A percentile compares a stretch with the other conserved stretches of the same genome.
These are phyloP conservation scores for Chascanopsetta lugubris DNA, from an alignment of 2,113 vertebrate genomes.

Conservation along the genomic window DNA sequence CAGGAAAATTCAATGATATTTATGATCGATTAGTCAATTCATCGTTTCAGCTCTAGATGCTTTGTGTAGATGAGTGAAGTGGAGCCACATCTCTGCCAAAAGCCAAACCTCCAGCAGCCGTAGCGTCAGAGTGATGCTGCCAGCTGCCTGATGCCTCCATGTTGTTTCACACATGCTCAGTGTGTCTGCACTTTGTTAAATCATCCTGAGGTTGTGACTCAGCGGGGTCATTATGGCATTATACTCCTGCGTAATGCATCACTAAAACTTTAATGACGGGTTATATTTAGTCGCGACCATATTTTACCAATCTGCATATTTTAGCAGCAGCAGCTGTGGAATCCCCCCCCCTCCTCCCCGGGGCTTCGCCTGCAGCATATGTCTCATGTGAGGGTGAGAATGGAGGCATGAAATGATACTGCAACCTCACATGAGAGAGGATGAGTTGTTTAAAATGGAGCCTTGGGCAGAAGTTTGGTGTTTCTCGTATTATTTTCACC, in stretches of 20 bases:
- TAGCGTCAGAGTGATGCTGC: no score
- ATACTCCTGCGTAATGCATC: constrained; percentile 56
- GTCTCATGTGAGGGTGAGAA: constrained; percentile 51
- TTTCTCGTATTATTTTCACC: not conserved
- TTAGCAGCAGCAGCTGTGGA: constrained; percentile 67
- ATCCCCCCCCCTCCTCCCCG: constrained; percentile 52
- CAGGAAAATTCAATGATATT: no score
- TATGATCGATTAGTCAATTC: no score
- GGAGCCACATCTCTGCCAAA: no score
- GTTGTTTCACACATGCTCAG: no score
- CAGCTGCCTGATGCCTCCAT: no score
- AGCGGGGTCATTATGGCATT: constrained; percentile 43
- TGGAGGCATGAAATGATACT: constrained; percentile 30
- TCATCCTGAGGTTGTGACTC: constrained; percentile 39
- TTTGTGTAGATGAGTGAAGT: no score
- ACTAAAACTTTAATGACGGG: constrained; percentile 53
- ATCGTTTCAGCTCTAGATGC: no score
- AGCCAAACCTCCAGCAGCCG: no score
- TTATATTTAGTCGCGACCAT: constrained; percentile 65
- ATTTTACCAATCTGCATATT: constrained; percentile 68
- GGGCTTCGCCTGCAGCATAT: constrained; percentile 50
- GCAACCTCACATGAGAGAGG: constrained; percentile 1
- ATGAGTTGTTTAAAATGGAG: not conserved
- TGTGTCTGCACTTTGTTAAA: no score
- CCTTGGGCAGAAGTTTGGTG: not conserved